These are phyloP conservation scores for Sylvicapra grimmia DNA, from an alignment of 2,113 vertebrate species.

Conservation along the genomic window DNA sequence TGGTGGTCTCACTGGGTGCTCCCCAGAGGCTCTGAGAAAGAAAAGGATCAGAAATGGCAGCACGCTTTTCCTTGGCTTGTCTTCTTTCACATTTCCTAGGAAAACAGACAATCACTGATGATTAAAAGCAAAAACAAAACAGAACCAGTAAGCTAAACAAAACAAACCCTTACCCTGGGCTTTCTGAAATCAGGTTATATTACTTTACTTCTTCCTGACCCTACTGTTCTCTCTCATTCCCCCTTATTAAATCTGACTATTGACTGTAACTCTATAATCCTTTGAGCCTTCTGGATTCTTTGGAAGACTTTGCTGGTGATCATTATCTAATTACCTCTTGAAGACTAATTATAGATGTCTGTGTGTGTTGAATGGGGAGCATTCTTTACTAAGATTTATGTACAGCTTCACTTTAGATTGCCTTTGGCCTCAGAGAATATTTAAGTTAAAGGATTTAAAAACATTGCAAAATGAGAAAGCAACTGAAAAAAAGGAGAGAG, in stretches of 20 bases:
- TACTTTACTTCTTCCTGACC: neutral
- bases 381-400: neutral
- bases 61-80: neutral
- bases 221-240: neutral
- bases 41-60: neutral
- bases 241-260: neutral
- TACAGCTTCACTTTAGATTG: neutral
- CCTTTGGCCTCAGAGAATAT: neutral
- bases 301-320: slow-evolving; percentile 27
- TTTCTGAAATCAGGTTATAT: neutral
- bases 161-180: neutral
- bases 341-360: neutral
- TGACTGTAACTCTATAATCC: neutral
- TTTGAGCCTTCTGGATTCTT: neutral
- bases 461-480: neutral
- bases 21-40: slow-evolving; percentile 21
- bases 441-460: neutral
- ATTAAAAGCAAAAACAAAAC: slow-evolving; percentile 19
- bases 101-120: slow-evolving; percentile 29
- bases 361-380: neutral
- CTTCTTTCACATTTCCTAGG: slow-evolving; percentile 35
- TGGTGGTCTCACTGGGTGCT: neutral
- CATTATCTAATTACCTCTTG: slow-evolving; percentile 38
- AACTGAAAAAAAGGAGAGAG: neutral
- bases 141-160: neutral